Evolutionary conservation across 2,797 vertebrate species (phyloP), one percentile per base, ranked within the genome.

Genomic region (Otolemur crassicaudatus): DNA sequence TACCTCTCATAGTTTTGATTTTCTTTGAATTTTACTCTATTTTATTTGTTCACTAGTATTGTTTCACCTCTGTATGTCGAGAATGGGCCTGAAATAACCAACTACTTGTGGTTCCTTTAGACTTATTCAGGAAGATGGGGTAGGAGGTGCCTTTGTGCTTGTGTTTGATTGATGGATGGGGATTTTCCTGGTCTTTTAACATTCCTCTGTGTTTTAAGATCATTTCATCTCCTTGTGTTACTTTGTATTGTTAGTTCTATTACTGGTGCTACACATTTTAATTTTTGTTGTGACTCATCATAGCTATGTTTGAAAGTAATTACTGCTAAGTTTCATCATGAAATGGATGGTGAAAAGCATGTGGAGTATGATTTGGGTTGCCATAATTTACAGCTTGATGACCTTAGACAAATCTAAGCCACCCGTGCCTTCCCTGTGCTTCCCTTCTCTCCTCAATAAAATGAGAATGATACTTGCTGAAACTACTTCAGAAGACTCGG

Each of bases 21-120:
- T 92, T 91, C 77, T 95, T 90, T 61, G 17, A 61, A 70, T 94
- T 94, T 94, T 77, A 65, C 49, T 88, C 29, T 67, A 79, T 85
- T 79, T 76, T 72, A 69, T 72, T 87, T 58, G 72, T 60, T 94
- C 65, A 49, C 37, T 27, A 25, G 13, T 23, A 76, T 43, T 75
- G 31, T 58, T 63, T 94, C 31, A 13, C n/a, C 25, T 94, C 37
- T 90, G 72, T 37, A 16, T 53, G 37, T 61, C 61, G 63, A 37
- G 37, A 22, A 40, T 40, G 29, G 43, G 19, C 46, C 60, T 95
- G n/a, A 22, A 2, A 22, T 95, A 84, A 86, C 7, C 37, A 87
- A 23, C 8, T 9, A 7, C 73, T 46, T 40, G 31, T 80, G 31
- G 3, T 60, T 25, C 16, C 46, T 7, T 67, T 11, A 53, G 63